phyloP scores from a whole-genome alignment of 53 echinoderm and acorn worm genomes.

The Crossaster papposus region DNA sequence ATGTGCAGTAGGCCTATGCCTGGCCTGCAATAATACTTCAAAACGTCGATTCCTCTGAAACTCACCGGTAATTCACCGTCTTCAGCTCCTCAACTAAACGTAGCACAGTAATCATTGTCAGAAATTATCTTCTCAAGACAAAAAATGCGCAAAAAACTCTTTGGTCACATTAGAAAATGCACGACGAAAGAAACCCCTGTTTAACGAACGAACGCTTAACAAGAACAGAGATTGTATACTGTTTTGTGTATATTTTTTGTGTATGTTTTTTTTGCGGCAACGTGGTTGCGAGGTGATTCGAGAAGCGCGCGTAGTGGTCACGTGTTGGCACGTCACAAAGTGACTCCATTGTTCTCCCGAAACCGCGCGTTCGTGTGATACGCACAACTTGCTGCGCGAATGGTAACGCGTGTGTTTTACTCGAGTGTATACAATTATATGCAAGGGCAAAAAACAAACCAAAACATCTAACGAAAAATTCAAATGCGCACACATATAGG shows the following conservation, averaged over 20 bases:
- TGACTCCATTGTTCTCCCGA: background rate
- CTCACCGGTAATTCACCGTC: constrained; percentile 3
- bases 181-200: background rate
- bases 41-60: background rate
- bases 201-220: background rate
- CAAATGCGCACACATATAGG: too few relatives aligned
- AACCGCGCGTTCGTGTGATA: background rate
- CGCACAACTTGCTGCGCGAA: too few relatives aligned
- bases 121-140: background rate
- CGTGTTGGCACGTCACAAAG: background rate
- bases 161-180: background rate
- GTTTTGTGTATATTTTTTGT: background rate
- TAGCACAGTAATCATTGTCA: background rate
- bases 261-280: background rate
- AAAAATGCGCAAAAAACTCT: background rate
- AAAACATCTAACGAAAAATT: too few relatives aligned
- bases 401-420: too few relatives aligned
- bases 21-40: background rate
- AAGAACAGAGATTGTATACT: background rate
- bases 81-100: background rate
- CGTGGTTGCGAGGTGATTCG: constrained; percentile 7
- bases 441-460: too few relatives aligned
- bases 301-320: background rate
- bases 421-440: too few relatives aligned
- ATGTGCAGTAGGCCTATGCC: background rate